phyloP scores from a whole-genome alignment of 2,113 vertebrate species.

The Neolamprologus fasciatus region DNA sequence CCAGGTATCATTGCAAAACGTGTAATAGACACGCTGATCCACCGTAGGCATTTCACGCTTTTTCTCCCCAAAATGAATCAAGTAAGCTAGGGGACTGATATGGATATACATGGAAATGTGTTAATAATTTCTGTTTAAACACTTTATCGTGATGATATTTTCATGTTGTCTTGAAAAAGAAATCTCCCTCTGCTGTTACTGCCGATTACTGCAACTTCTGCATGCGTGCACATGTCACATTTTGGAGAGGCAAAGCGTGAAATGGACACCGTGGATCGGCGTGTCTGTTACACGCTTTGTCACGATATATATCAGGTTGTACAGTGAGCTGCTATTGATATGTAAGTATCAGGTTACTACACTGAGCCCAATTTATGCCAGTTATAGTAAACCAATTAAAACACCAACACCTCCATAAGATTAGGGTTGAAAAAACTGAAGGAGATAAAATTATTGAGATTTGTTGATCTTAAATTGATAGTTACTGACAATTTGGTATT shows the following conservation, averaged over 20 bases:
- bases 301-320: background rate
- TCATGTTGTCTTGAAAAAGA: background rate
- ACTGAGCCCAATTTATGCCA: background rate
- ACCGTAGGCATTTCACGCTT: background rate
- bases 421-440: background rate
- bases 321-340: background rate
- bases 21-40: background rate
- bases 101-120: background rate
- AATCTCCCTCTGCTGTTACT: background rate
- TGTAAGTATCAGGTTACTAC: background rate
- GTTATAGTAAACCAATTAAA: background rate
- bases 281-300: background rate
- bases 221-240: background rate
- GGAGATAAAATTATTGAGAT: background rate
- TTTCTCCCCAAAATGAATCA: background rate
- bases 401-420: background rate
- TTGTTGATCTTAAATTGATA: background rate
- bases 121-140: background rate
- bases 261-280: background rate
- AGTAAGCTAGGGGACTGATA: background rate
- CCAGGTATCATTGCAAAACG: background rate
- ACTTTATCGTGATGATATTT: background rate
- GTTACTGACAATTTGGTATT: background rate
- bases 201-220: background rate
- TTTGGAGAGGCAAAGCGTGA: background rate